Evolutionary conservation across 2,888 invertebrate species (phyloP), one percentile per base, ranked within the genome.

Genomic region (Peribatodes rhomboidaria): DNA sequence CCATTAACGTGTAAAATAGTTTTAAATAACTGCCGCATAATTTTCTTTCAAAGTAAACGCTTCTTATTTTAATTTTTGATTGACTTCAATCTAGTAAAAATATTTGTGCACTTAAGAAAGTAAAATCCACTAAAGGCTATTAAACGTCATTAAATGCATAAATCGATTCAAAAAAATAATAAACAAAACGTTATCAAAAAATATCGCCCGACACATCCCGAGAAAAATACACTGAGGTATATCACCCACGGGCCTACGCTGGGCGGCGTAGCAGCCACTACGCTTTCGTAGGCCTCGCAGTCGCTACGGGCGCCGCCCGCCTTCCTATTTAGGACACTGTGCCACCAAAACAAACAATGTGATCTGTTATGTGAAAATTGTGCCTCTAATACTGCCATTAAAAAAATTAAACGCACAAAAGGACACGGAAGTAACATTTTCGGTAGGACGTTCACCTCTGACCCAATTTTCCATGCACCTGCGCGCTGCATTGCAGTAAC

Each of bases 271-370:
- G 87, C 86, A 82, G 86, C 85, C 85, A 84, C 88, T 88, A 87
- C 87, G 87, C 75, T 76, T 77, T 83, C 89, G 90, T 92, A 92
- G 91, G 90, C 90, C 88, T 85, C 80, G 82, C 89, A 90, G 89
- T 88, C 88, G 86, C 88, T 88, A 88, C 79, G 81, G 75, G 80
- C 79, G 69, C 83, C 81, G 80, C 87, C 63, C 86, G 83, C 84
- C 83, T 78, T 80, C 78, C 83, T 76, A 87, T 80, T 79, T 87
- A 88, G 86, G 86, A 86, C 88, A 89, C 80, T 78, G 85, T 89
- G 88, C 85, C 87, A 90, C 69, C 76, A 80, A 83, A 78, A 79
- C 69, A 64, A 76, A 77, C 71, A 72, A 82, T 81, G 81, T 79
- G 78, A 82, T 62, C 59, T 64, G 79, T 77, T 78, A 78, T 54